Base-by-base conservation (phyloP, 2,888 invertebrate genomes). In the Andrena chrysosceles region DNA sequence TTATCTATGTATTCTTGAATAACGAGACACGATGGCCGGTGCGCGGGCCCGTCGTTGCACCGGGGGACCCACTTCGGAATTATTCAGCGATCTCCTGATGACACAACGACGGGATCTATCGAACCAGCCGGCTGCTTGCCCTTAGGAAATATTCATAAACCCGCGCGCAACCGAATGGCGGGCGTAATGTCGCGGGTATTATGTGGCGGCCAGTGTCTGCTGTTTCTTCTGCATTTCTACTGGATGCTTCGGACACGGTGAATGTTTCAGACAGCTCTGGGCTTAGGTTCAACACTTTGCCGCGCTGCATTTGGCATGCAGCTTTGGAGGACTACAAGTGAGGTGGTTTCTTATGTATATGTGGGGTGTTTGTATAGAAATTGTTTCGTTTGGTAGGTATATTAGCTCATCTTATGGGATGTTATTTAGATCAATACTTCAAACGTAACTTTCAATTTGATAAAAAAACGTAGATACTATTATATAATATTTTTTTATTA, bases 1-100 rank as follows among this genome's bases (percentile, higher is more conserved):
- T 85, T 85, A 84, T 78, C 84, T 81, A 79, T 85, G 86, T 85
- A 85, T 86, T 80, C 83, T 85, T 83, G 86, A 86, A 81, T 82
- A 89, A 89, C 77, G 81, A 85, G 77, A 83, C 62, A 75, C 69
- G 29, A 52, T 66, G 48, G 71, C 52, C 67, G 69, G 73, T 54
- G 76, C 74, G 81, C 84, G 79, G 77, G 81, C 60, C 63, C 73
- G 70, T 77, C 68, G 78, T 84, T 86, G 81, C 81, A 73, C 81
- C 68, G 26, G 70, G 76, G 81, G 63, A 84, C 74, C 72, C 81
- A 74, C 62, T 76, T 76, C 69, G 60, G 73, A 85, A 87, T 89
- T 89, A 87, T 83, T 84, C 84, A 76, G 59, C 78, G 78, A 73
- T 67, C 63, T 8, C 35, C 8, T 66, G 73, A 60, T 63, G 70